Evolutionary conservation across 2,888 invertebrate genomes (phyloP).

Genomic region (Isoperla grammatica): DNA sequence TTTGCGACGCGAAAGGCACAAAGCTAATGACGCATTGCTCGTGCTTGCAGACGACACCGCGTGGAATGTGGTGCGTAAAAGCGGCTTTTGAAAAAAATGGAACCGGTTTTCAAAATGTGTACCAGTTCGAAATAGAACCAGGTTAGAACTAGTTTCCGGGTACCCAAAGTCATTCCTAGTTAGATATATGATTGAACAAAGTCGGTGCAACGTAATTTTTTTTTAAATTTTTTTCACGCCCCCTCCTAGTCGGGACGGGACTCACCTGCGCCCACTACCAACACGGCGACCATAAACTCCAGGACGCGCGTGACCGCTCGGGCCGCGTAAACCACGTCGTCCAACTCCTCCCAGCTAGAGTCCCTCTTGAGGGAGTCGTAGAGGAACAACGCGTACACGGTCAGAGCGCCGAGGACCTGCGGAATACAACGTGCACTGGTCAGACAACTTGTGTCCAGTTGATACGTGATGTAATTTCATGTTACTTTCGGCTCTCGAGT

Average conservation of each 20-base stretch:
- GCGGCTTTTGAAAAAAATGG: too few relatives aligned
- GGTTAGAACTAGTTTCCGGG: too few relatives aligned
- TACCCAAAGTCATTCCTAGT: too few relatives aligned
- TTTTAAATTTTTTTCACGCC: background rate
- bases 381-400: constrained; percentile 46
- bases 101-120: too few relatives aligned
- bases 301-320: constrained; percentile 44
- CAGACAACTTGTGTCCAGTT: background rate
- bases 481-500: too few relatives aligned
- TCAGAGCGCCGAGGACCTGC: constrained; percentile 47
- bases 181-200: background rate
- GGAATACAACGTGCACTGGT: background rate
- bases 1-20: too few relatives aligned
- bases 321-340: constrained; percentile 48
- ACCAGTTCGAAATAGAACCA: too few relatives aligned
- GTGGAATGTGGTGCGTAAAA: too few relatives aligned
- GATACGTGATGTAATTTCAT: too few relatives aligned
- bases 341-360: constrained; percentile 45
- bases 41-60: too few relatives aligned
- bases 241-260: too few relatives aligned
- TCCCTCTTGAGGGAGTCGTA: constrained; percentile 44
- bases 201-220: background rate
- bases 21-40: too few relatives aligned
- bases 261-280: constrained; percentile 48
- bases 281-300: constrained; percentile 48